These are phyloP conservation scores for Agrypnia vestita DNA, from an alignment of 1,140 invertebrate genomes.

Conservation along the genomic window DNA sequence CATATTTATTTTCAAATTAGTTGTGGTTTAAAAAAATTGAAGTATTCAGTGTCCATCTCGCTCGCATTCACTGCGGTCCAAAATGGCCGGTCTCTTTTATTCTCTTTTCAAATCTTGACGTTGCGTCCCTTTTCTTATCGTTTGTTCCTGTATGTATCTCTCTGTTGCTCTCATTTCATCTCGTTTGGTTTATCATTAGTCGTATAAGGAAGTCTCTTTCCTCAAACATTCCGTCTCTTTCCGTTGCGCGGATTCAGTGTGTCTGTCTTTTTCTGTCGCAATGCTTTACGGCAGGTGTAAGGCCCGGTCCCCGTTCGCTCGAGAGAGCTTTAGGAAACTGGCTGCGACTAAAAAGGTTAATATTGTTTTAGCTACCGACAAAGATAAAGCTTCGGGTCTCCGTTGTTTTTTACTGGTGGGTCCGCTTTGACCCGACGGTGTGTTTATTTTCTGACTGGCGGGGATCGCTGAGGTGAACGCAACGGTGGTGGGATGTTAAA, in stretches of 20 bases:
- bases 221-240: not conserved
- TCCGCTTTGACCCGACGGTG: not conserved
- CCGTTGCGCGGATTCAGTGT: not conserved
- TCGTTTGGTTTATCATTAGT: constrained; percentile 43
- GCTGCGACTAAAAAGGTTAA: constrained; percentile 18
- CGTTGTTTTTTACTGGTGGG: constrained; percentile 16
- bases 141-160: constrained; percentile 13
- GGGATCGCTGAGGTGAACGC: constrained; percentile 43
- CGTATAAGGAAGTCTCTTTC: constrained; percentile 46
- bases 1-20: constrained; percentile 38
- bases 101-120: constrained; percentile 6
- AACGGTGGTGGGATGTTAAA: constrained; percentile 54
- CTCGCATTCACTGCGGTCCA: constrained; percentile 29
- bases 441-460: constrained; percentile 7
- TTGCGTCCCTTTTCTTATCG: constrained; percentile 15
- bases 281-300: constrained; percentile 44
- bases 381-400: not conserved
- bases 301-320: constrained; percentile 14
- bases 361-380: not conserved
- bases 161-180: constrained; percentile 38
- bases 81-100: constrained; percentile 41
- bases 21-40: constrained; percentile 29
- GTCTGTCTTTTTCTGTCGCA: constrained; percentile 28
- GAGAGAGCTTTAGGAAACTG: not conserved
- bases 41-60: constrained; percentile 36